A percentile compares a stretch with the other conserved stretches of the same genome.
Evolutionary conservation across 2,888 invertebrate genomes (phyloP).

Genomic region (Lamellibrachia satsuma): DNA sequence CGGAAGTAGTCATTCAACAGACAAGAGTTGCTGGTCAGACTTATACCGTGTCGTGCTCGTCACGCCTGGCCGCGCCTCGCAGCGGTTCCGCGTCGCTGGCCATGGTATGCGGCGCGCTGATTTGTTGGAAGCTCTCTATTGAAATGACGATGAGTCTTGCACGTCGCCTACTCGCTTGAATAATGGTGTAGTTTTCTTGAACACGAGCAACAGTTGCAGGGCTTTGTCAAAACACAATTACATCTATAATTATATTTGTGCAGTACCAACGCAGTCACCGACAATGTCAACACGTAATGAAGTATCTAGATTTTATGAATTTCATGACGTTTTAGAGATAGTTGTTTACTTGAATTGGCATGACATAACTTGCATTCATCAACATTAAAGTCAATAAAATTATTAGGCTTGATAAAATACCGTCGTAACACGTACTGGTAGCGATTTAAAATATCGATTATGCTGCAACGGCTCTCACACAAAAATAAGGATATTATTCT

Average conservation of each 20-base stretch:
- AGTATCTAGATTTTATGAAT: too few relatives aligned
- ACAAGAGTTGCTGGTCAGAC: background rate
- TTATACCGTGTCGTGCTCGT: background rate
- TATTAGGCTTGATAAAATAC: too few relatives aligned
- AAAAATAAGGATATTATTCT: too few relatives aligned
- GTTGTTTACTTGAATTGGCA: too few relatives aligned
- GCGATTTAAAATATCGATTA: too few relatives aligned
- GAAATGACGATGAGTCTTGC: background rate
- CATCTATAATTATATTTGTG: background rate
- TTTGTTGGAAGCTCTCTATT: background rate
- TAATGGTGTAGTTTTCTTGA: background rate
- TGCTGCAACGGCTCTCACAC: too few relatives aligned
- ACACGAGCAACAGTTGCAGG: background rate
- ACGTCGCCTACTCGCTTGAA: background rate
- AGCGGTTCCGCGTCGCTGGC: background rate
- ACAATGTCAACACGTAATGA: too few relatives aligned
- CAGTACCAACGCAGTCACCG: background rate
- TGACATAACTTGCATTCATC: too few relatives aligned
- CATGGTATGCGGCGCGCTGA: background rate
- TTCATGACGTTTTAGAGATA: too few relatives aligned
- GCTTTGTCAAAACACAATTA: background rate
- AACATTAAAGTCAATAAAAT: too few relatives aligned
- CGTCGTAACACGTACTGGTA: too few relatives aligned
- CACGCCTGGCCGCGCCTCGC: background rate
- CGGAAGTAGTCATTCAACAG: background rate